Conservation (phyloP, 1,140 invertebrate genomes). For the Anastrepha ludens region DNA sequence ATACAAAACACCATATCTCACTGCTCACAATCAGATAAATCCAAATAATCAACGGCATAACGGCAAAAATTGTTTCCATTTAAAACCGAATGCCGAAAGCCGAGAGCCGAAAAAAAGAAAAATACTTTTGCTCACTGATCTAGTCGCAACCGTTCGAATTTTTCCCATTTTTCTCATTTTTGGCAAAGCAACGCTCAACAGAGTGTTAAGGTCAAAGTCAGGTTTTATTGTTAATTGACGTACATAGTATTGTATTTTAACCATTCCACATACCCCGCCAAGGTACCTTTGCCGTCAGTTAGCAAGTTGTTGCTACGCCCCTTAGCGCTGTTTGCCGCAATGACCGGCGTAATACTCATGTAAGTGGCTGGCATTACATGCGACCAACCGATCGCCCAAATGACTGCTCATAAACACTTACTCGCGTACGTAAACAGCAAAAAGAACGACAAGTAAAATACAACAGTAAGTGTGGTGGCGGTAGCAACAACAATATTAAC, state of each 20-base stretch:
- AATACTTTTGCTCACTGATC: neutral
- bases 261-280: conserved; percentile 13
- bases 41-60: conserved; percentile 23
- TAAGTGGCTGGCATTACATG: conserved; percentile 18
- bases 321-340: neutral
- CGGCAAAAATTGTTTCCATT: neutral
- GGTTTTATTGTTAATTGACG: conserved; percentile 47
- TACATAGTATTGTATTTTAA: conserved; percentile 6
- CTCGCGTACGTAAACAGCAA: neutral
- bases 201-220: conserved; percentile 59
- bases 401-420: conserved; percentile 20
- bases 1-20: neutral
- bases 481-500: neutral
- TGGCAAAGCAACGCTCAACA: conserved; percentile 45
- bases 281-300: neutral
- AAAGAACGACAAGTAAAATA: neutral
- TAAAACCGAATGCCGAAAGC: conserved; percentile 15
- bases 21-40: conserved; percentile 19
- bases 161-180: conserved; percentile 21
- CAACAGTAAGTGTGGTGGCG: neutral
- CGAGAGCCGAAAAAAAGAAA: neutral
- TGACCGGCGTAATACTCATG: conserved; percentile 26
- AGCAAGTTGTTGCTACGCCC: neutral
- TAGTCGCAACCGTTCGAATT: conserved; percentile 14
- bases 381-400: neutral